A percentile compares a stretch with the other conserved stretches of the same genome.
Conservation (phyloP, 2,113 vertebrate genomes). For the Mus musculus region DNA sequence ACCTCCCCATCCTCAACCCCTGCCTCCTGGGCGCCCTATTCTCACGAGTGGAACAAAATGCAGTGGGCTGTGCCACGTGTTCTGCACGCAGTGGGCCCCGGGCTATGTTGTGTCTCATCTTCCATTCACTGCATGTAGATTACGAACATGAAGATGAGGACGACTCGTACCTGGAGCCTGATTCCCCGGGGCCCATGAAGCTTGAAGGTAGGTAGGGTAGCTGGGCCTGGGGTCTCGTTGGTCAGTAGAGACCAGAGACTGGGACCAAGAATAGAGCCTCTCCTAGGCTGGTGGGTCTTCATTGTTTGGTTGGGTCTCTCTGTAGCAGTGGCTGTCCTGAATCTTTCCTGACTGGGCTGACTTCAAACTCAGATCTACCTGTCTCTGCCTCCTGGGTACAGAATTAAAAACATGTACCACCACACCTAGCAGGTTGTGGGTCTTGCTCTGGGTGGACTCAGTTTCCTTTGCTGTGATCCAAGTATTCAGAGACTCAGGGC, state of each 20-base stretch:
- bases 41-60: fast-evolving
- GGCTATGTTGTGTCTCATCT: neutral
- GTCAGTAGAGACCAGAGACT: fast-evolving
- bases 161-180: conserved; percentile 92
- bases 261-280: neutral
- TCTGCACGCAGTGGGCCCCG: neutral
- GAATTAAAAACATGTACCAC: neutral
- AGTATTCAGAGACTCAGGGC: neutral
- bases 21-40: neutral
- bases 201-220: conserved; percentile 81
- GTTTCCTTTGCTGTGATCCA: neutral
- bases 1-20: fast-evolving
- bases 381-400: neutral
- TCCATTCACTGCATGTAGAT: conserved; percentile 81
- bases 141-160: conserved; percentile 92
- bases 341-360: neutral
- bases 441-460: neutral
- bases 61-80: fast-evolving
- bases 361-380: neutral
- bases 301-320: neutral
- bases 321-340: neutral
- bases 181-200: conserved; percentile 80
- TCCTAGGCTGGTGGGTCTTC: neutral
- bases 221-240: neutral
- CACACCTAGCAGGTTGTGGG: neutral